phyloP scores from a whole-genome alignment of 2,888 invertebrate genomes.

The Odontomyia ornata region DNA sequence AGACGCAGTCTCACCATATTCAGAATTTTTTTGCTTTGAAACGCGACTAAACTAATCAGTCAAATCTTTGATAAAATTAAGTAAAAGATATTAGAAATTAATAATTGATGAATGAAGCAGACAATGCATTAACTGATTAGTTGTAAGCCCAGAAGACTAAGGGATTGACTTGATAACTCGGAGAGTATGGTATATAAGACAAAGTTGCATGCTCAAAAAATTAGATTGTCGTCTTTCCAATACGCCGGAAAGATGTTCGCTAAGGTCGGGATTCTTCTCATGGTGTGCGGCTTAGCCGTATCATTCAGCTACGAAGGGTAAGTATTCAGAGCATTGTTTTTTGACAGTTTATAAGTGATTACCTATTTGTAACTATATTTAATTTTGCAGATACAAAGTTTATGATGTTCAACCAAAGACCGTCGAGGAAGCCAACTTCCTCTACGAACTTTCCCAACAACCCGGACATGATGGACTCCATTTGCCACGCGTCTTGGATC shows the following conservation, averaged over 20 bases:
- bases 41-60: no score
- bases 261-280: conserved; percentile 54
- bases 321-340: background rate
- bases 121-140: no score
- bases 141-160: no score
- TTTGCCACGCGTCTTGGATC: conserved; percentile 54
- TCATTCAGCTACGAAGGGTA: conserved; percentile 34
- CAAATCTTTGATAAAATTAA: no score
- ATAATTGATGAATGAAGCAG: no score
- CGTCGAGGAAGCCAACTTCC: conserved; percentile 55
- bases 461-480: conserved; percentile 58
- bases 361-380: background rate
- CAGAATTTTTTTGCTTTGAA: no score
- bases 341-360: no score
- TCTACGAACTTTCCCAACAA: conserved; percentile 54
- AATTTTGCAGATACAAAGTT: conserved; percentile 57
- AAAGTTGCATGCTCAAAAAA: no score
- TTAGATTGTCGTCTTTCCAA: conserved; percentile 51
- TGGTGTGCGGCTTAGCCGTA: conserved; percentile 29
- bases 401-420: conserved; percentile 57
- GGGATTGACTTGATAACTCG: no score
- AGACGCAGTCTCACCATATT: no score
- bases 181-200: no score
- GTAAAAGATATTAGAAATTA: no score
- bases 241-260: conserved; percentile 63